Conservation (phyloP, 2,113 vertebrate genomes). For the Cryptoleucopteryx plumbea region DNA sequence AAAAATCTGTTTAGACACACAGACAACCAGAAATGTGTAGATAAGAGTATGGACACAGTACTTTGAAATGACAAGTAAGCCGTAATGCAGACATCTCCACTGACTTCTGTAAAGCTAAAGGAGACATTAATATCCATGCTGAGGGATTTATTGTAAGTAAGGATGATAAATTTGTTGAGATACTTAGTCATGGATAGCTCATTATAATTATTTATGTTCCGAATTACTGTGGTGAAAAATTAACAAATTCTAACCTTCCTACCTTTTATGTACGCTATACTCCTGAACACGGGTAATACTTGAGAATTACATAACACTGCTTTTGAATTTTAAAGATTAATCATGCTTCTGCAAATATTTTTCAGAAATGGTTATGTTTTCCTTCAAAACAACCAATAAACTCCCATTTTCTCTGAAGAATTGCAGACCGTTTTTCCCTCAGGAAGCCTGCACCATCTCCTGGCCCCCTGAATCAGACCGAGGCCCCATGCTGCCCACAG, state of each 20-base stretch:
- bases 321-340: not conserved
- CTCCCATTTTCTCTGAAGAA: not conserved
- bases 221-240: not conserved
- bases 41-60: not conserved
- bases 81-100: not conserved
- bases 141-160: not conserved
- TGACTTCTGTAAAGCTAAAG: not conserved
- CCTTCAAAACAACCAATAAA: not conserved
- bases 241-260: not conserved
- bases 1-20: not conserved
- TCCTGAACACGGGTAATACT: not conserved
- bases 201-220: not conserved
- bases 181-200: not conserved
- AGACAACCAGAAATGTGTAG: not conserved
- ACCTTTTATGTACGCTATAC: not conserved
- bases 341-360: not conserved
- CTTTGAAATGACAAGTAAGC: not conserved
- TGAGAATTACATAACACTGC: not conserved
- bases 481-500: not conserved
- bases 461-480: fast-evolving
- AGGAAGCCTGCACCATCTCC: not conserved
- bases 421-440: fast-evolving
- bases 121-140: not conserved
- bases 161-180: not conserved
- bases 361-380: not conserved